Base-by-base conservation (phyloP, 2,888 invertebrate genomes). In the Philereme transversata region DNA sequence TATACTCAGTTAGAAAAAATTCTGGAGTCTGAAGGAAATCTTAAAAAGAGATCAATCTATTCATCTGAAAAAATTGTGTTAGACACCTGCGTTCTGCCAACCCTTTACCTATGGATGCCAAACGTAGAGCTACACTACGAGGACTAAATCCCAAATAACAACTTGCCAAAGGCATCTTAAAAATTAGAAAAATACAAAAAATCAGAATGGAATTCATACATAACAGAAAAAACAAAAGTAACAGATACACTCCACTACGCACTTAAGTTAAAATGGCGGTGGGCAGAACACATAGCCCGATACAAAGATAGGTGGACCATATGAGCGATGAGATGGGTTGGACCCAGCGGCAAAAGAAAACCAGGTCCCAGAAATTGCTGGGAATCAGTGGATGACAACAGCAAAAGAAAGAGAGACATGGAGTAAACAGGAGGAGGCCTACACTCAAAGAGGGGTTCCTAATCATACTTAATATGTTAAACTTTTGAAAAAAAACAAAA, bases 21-120 rank as follows among this genome's bases (percentile, higher is more conserved):
- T 43, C n/a, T n/a, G 43, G 43, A 43, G 43, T 43, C 43, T 43
- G n/a, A 43, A 43, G n/a, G n/a, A n/a, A n/a, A n/a, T n/a, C n/a
- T n/a, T n/a, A n/a, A n/a, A n/a, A n/a, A n/a, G n/a, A n/a, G n/a
- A n/a, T n/a, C n/a, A n/a, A n/a, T n/a, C n/a, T n/a, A n/a, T n/a
- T n/a, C n/a, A 22, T 22, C 22, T 22, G 22, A 22, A 22, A 22
- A n/a, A 43, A 43, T 2, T 9, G 43, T 5, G 38, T 38, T 38
- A 38, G 38, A 38, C 8, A 5, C 38, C 5, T 38, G 22, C 22
- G 38, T 43, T 9, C 41, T 41, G 9, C 5, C 41, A 9, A 43
- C 4, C 22, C 22, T 22, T n/a, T 22, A 22, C 22, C 22, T 22
- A 22, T 22, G 22, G 22, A 22, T 22, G 22, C 22, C 22, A 22